Conservation (phyloP, 2,888 invertebrate species). For the Taphrorychus bicolor region DNA sequence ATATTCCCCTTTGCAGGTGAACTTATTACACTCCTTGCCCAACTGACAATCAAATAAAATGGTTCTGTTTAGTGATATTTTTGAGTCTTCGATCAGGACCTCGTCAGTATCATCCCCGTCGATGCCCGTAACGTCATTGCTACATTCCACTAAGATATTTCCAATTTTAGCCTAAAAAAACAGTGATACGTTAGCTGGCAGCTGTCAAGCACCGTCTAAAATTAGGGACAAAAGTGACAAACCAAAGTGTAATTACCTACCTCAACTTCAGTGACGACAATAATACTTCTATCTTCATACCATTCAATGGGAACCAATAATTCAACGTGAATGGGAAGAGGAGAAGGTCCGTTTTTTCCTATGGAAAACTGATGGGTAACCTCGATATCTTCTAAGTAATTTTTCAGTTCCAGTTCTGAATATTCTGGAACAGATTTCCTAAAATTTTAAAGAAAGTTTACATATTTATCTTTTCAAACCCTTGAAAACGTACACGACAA, state of each 20-base stretch:
- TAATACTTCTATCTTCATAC: constrained; percentile 11
- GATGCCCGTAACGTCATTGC: background rate
- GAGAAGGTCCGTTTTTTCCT: constrained; percentile 30
- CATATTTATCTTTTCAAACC: background rate
- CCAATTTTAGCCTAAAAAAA: constrained; percentile 19
- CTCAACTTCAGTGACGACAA: constrained; percentile 14
- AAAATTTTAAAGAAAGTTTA: constrained; percentile 20
- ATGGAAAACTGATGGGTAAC: constrained; percentile 20
- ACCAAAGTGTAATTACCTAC: too few species aligned
- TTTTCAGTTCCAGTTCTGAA: constrained; percentile 34
- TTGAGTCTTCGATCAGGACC: background rate
- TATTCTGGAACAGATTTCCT: constrained; percentile 43
- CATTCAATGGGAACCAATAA: constrained; percentile 18
- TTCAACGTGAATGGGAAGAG: constrained; percentile 18
- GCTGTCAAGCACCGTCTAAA: too few species aligned
- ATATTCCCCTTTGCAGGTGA: constrained; percentile 21
- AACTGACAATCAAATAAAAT: constrained; percentile 6
- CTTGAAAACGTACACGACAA: constrained; percentile 43
- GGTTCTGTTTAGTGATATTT: constrained; percentile 9
- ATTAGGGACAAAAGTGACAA: too few species aligned
- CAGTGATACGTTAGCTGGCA: too few species aligned
- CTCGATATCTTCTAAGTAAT: constrained; percentile 18
- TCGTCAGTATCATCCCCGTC: background rate
- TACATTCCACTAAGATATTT: constrained; percentile 14
- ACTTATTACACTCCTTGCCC: constrained; percentile 7